Percentiles rank a stretch among this genome's conserved stretches.
Evolutionary conservation across 2,113 vertebrate genomes (phyloP).

Genomic region (Oryctolagus cuniculus): mOryCun1.1 NC_091444.1:63856001-63856500

Average conservation of each 20-base stretch:
- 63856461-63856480: neutral
- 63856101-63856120: neutral
- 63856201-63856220: neutral
- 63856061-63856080: neutral
- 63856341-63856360: neutral
- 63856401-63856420: neutral
- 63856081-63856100: neutral
- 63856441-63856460: neutral
- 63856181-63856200: slow-evolving; percentile 1
- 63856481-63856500: neutral
- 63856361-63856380: neutral
- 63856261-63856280: neutral
- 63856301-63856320: neutral
- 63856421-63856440: neutral
- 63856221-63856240: neutral
- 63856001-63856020: neutral
- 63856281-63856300: slow-evolving; percentile 6
- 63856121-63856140: neutral
- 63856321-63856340: neutral
- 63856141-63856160: neutral
- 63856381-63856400: neutral
- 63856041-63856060: neutral
- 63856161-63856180: neutral
- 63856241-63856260: neutral
- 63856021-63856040: neutral